phyloP scores from a whole-genome alignment of 2,797 vertebrate genomes.

The Gymnocypris eckloni region DNA sequence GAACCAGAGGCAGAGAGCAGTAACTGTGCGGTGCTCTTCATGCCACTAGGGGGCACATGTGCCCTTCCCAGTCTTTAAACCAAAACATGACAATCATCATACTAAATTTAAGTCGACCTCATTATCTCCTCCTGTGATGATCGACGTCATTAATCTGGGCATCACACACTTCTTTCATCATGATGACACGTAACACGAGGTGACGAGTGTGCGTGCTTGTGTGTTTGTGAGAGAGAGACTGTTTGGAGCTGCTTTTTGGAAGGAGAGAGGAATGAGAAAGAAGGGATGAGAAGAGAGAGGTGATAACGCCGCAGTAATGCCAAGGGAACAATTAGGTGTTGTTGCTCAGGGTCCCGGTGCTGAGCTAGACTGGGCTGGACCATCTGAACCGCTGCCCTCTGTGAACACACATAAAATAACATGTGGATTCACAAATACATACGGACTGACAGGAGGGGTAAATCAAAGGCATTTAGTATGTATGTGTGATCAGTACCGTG shows the following conservation, averaged over 20 bases:
- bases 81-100: conserved; percentile 20
- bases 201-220: conserved; percentile 24
- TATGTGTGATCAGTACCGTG: conserved; percentile 71
- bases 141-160: conserved; percentile 8
- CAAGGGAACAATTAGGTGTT: conserved; percentile 85
- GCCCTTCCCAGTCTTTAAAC: conserved; percentile 39
- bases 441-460: background rate
- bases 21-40: conserved; percentile 48
- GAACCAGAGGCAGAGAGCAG: conserved; percentile 11
- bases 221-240: conserved; percentile 24
- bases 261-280: conserved; percentile 63
- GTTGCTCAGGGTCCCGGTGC: conserved; percentile 86
- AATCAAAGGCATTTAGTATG: background rate
- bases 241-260: conserved; percentile 41
- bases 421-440: background rate
- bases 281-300: conserved; percentile 60
- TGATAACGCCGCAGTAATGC: conserved; percentile 51
- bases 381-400: conserved; percentile 87
- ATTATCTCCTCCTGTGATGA: conserved; percentile 16
- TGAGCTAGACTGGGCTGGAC: conserved; percentile 84
- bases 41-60: conserved; percentile 53
- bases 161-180: conserved; percentile 7
- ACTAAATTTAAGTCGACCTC: conserved; percentile 28
- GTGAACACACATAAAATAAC: conserved; percentile 58
- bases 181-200: conserved; percentile 8